These are phyloP conservation scores for Pristionchus maxplancki DNA, from an alignment of 2,888 invertebrate genomes.

Conservation along the genomic window DNA sequence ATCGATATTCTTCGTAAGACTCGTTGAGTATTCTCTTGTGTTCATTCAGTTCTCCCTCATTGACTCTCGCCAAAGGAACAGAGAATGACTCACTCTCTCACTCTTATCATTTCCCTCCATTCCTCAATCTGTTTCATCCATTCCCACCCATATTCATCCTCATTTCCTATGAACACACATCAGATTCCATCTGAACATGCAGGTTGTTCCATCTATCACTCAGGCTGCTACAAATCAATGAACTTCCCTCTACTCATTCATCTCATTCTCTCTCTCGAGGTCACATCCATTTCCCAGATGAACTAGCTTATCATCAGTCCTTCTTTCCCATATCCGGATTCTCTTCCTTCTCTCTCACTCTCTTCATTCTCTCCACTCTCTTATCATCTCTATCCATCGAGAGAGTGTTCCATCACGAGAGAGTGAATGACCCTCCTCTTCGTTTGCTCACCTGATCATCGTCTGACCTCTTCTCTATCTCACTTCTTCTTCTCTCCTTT, in stretches of 20 bases:
- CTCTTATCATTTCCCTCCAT: neutral
- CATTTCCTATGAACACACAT: neutral
- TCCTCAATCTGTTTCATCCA: neutral
- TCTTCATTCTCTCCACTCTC: neutral
- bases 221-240: neutral
- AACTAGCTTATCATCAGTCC: slow-evolving; percentile 15
- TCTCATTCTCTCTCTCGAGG: neutral
- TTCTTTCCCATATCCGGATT: slow-evolving; percentile 22
- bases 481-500: slow-evolving; percentile 8
- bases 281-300: neutral
- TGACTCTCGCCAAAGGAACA: neutral
- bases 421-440: neutral
- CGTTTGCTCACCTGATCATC: slow-evolving; percentile 37
- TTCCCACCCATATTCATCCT: neutral
- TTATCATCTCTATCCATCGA: neutral
- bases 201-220: neutral
- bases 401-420: neutral
- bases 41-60: slow-evolving; percentile 33
- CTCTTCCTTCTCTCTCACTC: neutral
- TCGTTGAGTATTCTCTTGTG: neutral
- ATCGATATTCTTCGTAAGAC: neutral
- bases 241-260: neutral
- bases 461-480: neutral
- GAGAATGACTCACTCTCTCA: slow-evolving; percentile 13
- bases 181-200: neutral